phyloP scores from a whole-genome alignment of 2,113 vertebrate genomes.

The Sander vitreus region DNA sequence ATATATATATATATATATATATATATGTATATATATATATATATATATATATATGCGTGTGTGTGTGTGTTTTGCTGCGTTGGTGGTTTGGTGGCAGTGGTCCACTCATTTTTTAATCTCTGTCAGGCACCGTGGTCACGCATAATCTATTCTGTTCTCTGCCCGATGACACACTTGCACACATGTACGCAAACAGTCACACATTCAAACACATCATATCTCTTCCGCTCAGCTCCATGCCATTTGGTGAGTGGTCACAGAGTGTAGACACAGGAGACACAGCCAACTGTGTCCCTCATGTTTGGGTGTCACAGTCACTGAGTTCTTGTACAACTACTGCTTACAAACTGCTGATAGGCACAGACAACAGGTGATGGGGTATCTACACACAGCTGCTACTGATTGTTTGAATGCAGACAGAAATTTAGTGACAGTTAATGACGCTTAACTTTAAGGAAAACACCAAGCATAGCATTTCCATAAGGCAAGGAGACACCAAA shows the following conservation, averaged over 20 bases:
- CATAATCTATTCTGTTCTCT: conserved; percentile 30
- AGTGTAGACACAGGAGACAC: conserved; percentile 39
- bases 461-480: background rate
- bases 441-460: conserved; percentile 4
- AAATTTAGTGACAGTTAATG: conserved; percentile 1
- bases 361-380: conserved; percentile 32
- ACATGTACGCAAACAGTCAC: background rate
- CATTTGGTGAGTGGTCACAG: conserved; percentile 47
- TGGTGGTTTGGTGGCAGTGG: conserved; percentile 50
- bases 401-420: conserved; percentile 8
- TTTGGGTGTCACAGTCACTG: conserved; percentile 42
- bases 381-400: conserved; percentile 13
- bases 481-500: background rate
- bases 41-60: too few relatives aligned
- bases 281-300: conserved; percentile 30
- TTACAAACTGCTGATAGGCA: conserved; percentile 38
- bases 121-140: conserved; percentile 39
- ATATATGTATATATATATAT: too few relatives aligned
- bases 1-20: too few relatives aligned
- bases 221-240: conserved; percentile 21
- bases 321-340: conserved; percentile 19
- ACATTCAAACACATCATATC: conserved; percentile 12
- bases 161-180: conserved; percentile 17
- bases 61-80: conserved; percentile 29
- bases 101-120: conserved; percentile 56